Base-by-base conservation (phyloP, 1,140 invertebrate genomes). In the Cydia splendana region DNA sequence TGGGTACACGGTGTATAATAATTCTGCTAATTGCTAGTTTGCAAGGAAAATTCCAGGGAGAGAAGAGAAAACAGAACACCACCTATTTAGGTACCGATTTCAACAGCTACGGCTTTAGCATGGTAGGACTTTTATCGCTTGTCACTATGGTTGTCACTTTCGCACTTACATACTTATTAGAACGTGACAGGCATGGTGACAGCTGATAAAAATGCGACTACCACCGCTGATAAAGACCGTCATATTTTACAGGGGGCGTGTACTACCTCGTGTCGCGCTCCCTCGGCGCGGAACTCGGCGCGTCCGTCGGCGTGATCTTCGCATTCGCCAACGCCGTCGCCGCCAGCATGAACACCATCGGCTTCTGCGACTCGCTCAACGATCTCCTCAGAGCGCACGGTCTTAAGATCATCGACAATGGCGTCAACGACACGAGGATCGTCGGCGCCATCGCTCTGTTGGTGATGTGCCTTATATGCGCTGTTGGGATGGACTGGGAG, bases 221-320 rank as follows among this genome's bases (percentile, higher is more conserved):
- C 51, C 5, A 53, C 1, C 5, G 4, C 13, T n/a, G 3, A 53
- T 53, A 18, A 53, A n/a, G 15, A n/a, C 51, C 6, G 18, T 24
- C 6, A 62, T 30, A 28, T 81, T n/a, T 81, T 71, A 4, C 78
- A 91, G 98, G 98, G 90, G 98, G 98, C 65, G 97, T 99, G 74
- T 99, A 99, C 89, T 99, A 98, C 93, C 98, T 99, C 85, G 99
- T 99, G 87, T 99, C 98, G 13, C 95, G 99, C 84, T 99, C 98
- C 13, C 94, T 99, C 34, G 99, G 99, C 0, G 98, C 99, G 0
- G 98, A 99, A 93, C 99, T 99, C 89, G 99, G 99, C 5, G 98
- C 98, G 0, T 98, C 98, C 0, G 98, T 99, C 48, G 99, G 99
- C 2, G 95, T 99, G 13, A 97, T 99, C 2, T 99, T 99, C 87